phyloP scores from a whole-genome alignment of 2,113 vertebrate genomes.

The Neolamprologus ventralis region DNA sequence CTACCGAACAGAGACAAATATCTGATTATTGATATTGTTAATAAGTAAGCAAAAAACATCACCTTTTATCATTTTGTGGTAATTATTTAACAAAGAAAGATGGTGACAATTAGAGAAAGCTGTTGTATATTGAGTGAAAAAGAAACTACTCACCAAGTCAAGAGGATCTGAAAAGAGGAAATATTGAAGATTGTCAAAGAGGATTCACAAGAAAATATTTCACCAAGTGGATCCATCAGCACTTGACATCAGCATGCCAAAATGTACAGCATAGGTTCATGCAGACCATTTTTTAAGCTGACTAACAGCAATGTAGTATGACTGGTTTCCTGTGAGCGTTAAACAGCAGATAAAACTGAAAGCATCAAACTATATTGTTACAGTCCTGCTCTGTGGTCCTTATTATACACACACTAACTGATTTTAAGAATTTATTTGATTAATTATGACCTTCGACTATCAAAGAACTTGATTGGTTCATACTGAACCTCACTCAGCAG shows the following conservation, averaged over 20 bases:
- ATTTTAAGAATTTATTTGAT: not conserved
- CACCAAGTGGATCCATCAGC: not conserved
- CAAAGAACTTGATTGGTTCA: not conserved
- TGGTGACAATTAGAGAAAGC: not conserved
- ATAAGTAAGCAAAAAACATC: not conserved
- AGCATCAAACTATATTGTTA: not conserved
- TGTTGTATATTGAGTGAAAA: not conserved
- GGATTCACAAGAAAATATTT: not conserved
- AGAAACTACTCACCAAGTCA: constrained; percentile 60
- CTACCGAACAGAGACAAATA: constrained; percentile 27
- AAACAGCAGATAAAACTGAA: not conserved
- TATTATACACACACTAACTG: not conserved
- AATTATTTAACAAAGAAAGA: not conserved
- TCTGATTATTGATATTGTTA: not conserved
- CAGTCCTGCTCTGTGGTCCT: not conserved
- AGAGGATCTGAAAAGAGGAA: constrained; percentile 55
- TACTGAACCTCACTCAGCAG: not conserved
- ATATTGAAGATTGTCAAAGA: not conserved
- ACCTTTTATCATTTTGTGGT: not conserved
- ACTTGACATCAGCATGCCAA: not conserved
- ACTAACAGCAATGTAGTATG: not conserved
- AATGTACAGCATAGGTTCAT: not conserved
- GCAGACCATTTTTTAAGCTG: not conserved
- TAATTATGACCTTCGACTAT: not conserved
- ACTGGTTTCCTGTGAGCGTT: not conserved